These are phyloP conservation scores for Buceros bicornis DNA, from an alignment of 2,797 vertebrate genomes.

Conservation along the genomic window DNA sequence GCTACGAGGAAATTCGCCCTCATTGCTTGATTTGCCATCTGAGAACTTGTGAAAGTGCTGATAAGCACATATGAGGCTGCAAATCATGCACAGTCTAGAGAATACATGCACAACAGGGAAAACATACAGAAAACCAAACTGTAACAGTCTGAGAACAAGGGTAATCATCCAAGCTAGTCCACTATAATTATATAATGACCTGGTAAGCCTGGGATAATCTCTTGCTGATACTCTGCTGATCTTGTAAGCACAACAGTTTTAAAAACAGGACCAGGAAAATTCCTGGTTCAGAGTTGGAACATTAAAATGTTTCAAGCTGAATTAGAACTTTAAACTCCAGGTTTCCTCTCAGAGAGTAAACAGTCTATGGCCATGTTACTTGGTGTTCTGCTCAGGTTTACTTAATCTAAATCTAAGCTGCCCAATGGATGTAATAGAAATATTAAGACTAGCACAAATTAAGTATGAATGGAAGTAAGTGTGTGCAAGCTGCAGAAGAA, in stretches of 20 bases:
- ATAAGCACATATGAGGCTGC: neutral
- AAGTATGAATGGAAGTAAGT: neutral
- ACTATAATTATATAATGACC: neutral
- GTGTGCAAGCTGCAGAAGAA: neutral
- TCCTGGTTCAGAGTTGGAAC: neutral
- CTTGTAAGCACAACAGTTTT: neutral
- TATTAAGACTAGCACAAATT: neutral
- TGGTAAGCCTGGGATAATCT: neutral
- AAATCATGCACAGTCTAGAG: neutral
- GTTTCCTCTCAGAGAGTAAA: neutral
- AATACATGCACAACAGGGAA: neutral
- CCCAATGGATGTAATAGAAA: neutral
- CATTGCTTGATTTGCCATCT: neutral
- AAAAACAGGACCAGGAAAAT: neutral
- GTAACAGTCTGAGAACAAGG: neutral
- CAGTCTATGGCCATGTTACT: neutral
- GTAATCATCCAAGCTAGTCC: neutral
- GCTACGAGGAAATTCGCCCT: neutral
- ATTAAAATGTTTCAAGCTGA: neutral
- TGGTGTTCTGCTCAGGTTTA: neutral
- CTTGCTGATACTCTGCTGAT: neutral
- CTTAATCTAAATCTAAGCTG: neutral
- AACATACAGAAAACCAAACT: neutral
- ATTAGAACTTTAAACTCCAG: neutral
- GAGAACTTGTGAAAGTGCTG: neutral